Percentiles rank a stretch among this genome's conserved stretches.
These are phyloP conservation scores for Diprion similis DNA, from an alignment of 1,140 invertebrate genomes.

Conservation along the genomic window DNA sequence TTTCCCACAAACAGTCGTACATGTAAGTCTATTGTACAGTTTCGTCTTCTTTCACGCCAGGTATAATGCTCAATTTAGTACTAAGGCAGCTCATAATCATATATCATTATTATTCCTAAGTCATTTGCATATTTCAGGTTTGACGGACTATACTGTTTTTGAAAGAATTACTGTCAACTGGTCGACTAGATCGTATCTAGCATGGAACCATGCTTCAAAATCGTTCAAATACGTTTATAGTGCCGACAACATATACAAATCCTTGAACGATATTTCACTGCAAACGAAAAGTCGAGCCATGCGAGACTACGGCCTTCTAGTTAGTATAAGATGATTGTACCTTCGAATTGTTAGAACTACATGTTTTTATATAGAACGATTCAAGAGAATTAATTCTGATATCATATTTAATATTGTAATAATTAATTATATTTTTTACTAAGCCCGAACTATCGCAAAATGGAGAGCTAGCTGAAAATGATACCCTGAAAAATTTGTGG, in stretches of 20 bases:
- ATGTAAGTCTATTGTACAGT: neutral
- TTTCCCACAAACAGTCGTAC: slow-evolving; percentile 11
- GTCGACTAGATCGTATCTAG: slow-evolving; percentile 73
- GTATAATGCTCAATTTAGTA: too few relatives aligned
- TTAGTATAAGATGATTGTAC: slow-evolving; percentile 48
- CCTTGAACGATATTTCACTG: slow-evolving; percentile 75
- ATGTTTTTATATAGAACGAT: neutral
- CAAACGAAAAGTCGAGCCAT: slow-evolving; percentile 76
- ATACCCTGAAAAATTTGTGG: slow-evolving; percentile 73
- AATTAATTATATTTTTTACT: slow-evolving; percentile 25
- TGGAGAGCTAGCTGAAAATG: slow-evolving; percentile 71
- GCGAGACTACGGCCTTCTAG: slow-evolving; percentile 80
- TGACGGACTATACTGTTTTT: slow-evolving; percentile 77
- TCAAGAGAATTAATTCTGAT: neutral
- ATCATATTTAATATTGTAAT: neutral
- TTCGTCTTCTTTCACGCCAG: too few relatives aligned
- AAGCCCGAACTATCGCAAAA: slow-evolving; percentile 62
- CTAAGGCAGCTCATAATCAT: neutral
- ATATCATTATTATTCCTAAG: neutral
- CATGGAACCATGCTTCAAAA: slow-evolving; percentile 78
- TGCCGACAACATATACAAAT: slow-evolving; percentile 64
- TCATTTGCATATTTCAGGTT: slow-evolving; percentile 53
- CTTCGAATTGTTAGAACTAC: neutral
- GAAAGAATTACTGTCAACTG: slow-evolving; percentile 85
- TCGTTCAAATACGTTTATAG: slow-evolving; percentile 68